A percentile compares a stretch with the other conserved stretches of the same genome.
Evolutionary conservation across 2,797 vertebrate species (phyloP).

Genomic region (Aplochiton taeniatus): DNA sequence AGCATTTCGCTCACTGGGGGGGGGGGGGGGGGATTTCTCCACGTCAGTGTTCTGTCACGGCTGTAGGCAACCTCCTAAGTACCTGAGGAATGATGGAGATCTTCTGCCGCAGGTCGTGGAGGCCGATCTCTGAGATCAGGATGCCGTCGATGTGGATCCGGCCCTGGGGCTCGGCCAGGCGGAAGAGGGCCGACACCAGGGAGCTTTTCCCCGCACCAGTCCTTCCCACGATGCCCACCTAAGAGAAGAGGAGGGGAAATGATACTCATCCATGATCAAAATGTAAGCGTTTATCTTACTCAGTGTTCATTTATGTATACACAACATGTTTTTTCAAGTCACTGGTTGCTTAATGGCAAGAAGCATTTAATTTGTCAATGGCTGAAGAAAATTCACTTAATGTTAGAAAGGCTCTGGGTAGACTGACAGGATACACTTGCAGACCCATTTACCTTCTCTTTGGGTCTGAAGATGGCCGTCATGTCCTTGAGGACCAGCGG

Average conservation of each 20-base stretch:
- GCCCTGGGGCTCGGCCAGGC: conserved; percentile 88
- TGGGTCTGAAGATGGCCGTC: conserved; percentile 82
- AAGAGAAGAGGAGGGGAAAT: background rate
- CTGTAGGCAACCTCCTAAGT: conserved; percentile 11
- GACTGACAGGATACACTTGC: no score
- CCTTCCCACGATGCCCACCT: conserved; percentile 92
- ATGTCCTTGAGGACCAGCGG: conserved; percentile 89
- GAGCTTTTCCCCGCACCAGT: conserved; percentile 94
- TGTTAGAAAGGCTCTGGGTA: no score
- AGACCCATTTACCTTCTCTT: conserved; percentile 85
- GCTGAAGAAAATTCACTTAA: no score
- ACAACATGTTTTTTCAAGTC: no score
- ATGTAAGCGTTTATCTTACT: no score
- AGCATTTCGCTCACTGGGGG: no score
- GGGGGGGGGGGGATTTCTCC: no score
- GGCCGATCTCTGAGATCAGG: conserved; percentile 88
- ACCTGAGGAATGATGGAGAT: conserved; percentile 97
- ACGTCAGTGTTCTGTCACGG: background rate
- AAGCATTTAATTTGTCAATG: no score
- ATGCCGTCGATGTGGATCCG: conserved; percentile 89
- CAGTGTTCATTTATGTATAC: no score
- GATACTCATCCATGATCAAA: no score
- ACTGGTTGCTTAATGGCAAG: no score
- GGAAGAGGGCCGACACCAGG: conserved; percentile 89
- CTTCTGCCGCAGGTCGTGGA: conserved; percentile 89